phyloP scores from a whole-genome alignment of 2,113 vertebrate genomes.

The Neotoma lepida region DNA sequence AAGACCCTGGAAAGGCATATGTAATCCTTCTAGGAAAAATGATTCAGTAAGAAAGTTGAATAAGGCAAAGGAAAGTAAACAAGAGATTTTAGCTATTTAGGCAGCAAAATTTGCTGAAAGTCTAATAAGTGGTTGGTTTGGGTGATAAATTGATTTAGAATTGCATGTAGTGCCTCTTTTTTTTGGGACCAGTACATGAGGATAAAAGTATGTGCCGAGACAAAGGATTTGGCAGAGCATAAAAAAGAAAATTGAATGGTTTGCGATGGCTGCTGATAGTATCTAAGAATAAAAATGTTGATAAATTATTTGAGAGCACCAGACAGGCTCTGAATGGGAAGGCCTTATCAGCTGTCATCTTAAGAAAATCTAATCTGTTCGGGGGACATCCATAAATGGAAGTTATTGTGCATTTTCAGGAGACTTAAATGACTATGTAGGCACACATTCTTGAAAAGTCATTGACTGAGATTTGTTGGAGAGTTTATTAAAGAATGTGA shows the following conservation, averaged over 20 bases:
- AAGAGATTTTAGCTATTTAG: not conserved
- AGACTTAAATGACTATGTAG: not conserved
- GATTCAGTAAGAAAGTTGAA: not conserved
- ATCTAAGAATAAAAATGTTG: not conserved
- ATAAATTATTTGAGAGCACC: not conserved
- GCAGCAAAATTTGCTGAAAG: not conserved
- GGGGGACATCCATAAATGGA: not conserved
- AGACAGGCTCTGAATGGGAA: not conserved
- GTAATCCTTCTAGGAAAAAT: not conserved
- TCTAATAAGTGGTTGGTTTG: not conserved
- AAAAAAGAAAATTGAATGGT: not conserved
- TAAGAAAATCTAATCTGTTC: constrained; percentile 16
- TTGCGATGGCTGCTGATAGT: not conserved
- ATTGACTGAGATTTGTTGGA: not conserved
- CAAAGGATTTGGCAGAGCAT: not conserved
- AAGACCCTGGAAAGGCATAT: not conserved
- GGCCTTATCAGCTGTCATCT: not conserved
- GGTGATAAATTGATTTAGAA: not conserved
- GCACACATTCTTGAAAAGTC: not conserved
- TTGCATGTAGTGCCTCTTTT: not conserved
- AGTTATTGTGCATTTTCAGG: not conserved
- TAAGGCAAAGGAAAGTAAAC: not conserved
- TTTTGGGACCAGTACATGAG: not conserved
- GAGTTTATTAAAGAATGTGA: not conserved
- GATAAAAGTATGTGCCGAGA: not conserved